Evolutionary conservation across 2,113 vertebrate genomes (phyloP).

Genomic region (Grammomys surdaster): DNA sequence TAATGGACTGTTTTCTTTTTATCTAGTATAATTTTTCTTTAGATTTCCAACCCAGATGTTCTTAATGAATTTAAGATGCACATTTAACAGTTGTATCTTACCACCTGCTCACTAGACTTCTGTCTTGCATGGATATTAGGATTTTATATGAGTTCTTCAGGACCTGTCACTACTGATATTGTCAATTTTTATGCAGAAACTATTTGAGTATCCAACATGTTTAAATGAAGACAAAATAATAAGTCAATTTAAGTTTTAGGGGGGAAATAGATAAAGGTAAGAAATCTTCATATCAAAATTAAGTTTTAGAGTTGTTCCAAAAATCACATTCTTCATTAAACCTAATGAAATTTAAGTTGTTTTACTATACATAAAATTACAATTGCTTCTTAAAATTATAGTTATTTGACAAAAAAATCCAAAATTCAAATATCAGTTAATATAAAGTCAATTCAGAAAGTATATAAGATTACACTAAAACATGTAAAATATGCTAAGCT

Average conservation of each 20-base stretch:
- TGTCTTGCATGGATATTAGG: conserved; percentile 68
- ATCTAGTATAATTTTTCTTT: not conserved
- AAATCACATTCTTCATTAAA: not conserved
- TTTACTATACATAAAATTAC: not conserved
- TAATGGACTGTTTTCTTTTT: not conserved
- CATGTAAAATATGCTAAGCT: not conserved
- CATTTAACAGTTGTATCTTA: conserved; percentile 60
- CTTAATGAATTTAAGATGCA: conserved; percentile 75
- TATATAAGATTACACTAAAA: not conserved
- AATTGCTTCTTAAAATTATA: not conserved
- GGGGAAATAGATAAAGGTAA: not conserved
- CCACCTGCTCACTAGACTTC: conserved; percentile 72
- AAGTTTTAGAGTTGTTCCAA: not conserved
- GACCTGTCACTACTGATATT: conserved; percentile 74
- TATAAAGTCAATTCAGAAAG: not conserved
- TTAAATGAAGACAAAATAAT: conserved; percentile 9
- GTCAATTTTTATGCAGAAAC: conserved; percentile 67
- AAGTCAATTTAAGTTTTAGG: not conserved
- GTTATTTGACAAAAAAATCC: not conserved
- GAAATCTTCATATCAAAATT: not conserved
- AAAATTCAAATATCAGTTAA: not conserved
- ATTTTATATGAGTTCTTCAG: conserved; percentile 52
- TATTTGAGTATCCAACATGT: conserved; percentile 11
- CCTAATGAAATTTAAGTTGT: not conserved
- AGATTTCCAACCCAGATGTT: not conserved